Percentiles rank a stretch among this genome's conserved stretches.
Evolutionary conservation across 1,140 invertebrate species (phyloP).

Genomic region (Drosophila rufa): DNA sequence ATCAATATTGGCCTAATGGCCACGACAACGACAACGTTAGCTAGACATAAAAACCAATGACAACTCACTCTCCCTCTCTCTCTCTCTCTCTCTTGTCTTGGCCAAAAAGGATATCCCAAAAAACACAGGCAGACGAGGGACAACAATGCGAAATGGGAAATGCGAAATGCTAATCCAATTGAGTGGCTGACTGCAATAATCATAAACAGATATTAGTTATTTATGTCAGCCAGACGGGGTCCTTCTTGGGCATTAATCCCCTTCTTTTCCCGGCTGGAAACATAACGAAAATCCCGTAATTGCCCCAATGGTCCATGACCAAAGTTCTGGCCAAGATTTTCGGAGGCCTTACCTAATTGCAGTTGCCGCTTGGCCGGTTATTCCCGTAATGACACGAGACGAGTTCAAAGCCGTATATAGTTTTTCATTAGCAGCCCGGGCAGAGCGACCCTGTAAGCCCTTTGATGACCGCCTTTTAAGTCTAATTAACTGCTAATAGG

Average conservation of each 20-base stretch:
- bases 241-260: slow-evolving; percentile 63
- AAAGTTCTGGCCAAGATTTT: slow-evolving; percentile 34
- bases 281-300: slow-evolving; percentile 36
- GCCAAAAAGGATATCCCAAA: background rate
- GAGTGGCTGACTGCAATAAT: slow-evolving; percentile 70
- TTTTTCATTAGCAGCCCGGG: slow-evolving; percentile 72
- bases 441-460: slow-evolving; percentile 48
- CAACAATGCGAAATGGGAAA: slow-evolving; percentile 28
- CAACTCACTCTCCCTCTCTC: slow-evolving; percentile 51
- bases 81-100: slow-evolving; percentile 20
- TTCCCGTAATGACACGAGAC: slow-evolving; percentile 69
- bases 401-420: slow-evolving; percentile 74
- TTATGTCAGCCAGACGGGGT: slow-evolving; percentile 57
- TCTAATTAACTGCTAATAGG: slow-evolving; percentile 83
- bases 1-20: slow-evolving; percentile 70
- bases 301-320: slow-evolving; percentile 59
- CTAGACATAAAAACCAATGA: slow-evolving; percentile 75
- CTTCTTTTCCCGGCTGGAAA: slow-evolving; percentile 13
- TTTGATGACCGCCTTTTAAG: slow-evolving; percentile 78
- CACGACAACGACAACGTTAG: slow-evolving; percentile 34
- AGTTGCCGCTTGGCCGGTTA: slow-evolving; percentile 62
- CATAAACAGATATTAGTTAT: slow-evolving; percentile 82
- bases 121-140: background rate
- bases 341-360: slow-evolving; percentile 60
- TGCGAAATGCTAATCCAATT: slow-evolving; percentile 64